Evolutionary conservation across 2,888 invertebrate genomes (phyloP).

Genomic region (Sicus ferrugineus): DNA sequence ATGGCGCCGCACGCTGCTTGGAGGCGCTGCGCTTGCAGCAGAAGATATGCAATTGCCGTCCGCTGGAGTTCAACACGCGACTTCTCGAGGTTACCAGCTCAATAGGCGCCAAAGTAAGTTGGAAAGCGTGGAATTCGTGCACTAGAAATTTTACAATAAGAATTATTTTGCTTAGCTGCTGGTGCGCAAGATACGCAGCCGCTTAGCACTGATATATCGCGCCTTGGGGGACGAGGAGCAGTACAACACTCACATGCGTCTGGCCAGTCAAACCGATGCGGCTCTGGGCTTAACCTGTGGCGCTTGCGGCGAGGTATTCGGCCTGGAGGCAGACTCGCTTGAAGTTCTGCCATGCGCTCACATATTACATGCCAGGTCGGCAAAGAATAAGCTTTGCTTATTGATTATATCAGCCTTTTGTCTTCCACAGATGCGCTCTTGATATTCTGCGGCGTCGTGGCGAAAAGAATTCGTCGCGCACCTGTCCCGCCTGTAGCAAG

Average conservation of each 20-base stretch:
- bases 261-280: constrained; percentile 72
- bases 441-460: constrained; percentile 71
- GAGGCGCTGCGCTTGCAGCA: constrained; percentile 77
- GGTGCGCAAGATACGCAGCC: constrained; percentile 79
- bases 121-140: background rate
- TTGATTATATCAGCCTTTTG: background rate
- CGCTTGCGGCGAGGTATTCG: constrained; percentile 81
- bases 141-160: background rate
- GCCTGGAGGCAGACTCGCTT: constrained; percentile 75
- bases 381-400: background rate
- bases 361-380: constrained; percentile 82
- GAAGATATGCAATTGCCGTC: constrained; percentile 87
- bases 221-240: constrained; percentile 84
- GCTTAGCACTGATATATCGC: constrained; percentile 82
- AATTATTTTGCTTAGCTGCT: constrained; percentile 69
- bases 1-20: constrained; percentile 82
- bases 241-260: constrained; percentile 75
- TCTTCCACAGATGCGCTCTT: constrained; percentile 69
- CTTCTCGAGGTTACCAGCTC: constrained; percentile 83
- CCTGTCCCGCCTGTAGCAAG: constrained; percentile 77
- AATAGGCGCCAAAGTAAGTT: constrained; percentile 81
- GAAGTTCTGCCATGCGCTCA: constrained; percentile 88
- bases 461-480: constrained; percentile 72
- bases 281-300: constrained; percentile 82
- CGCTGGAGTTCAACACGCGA: constrained; percentile 84